Percentiles rank a stretch among this genome's conserved stretches.
Conservation (phyloP, 2,888 invertebrate genomes). For the Andrena camellia region DNA sequence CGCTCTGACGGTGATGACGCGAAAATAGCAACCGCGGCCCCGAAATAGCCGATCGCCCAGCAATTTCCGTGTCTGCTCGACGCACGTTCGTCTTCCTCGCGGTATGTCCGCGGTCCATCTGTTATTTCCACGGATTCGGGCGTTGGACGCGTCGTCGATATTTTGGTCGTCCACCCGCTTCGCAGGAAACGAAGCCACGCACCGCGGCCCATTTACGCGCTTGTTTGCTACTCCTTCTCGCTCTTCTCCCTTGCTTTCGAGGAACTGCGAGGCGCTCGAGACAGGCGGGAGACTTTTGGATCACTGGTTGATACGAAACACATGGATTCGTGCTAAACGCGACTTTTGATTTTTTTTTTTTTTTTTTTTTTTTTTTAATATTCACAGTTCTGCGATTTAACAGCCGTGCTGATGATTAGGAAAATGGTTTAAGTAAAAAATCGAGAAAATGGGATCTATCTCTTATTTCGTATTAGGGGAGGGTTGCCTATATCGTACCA, state of each 20-base stretch:
- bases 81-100: conserved; percentile 8
- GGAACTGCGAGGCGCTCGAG: background rate
- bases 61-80: conserved; percentile 58
- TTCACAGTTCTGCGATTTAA: too few relatives aligned
- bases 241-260: background rate
- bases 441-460: too few relatives aligned
- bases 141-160: conserved; percentile 48
- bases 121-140: conserved; percentile 45
- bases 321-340: too few relatives aligned
- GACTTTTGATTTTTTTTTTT: too few relatives aligned
- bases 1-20: conserved; percentile 49
- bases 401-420: too few relatives aligned
- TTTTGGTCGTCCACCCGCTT: conserved; percentile 32
- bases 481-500: too few relatives aligned
- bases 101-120: conserved; percentile 32
- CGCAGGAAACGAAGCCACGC: background rate
- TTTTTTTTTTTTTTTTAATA: too few relatives aligned
- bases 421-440: too few relatives aligned
- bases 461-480: too few relatives aligned
- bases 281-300: background rate
- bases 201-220: background rate
- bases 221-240: background rate
- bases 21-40: conserved; percentile 52
- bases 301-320: too few relatives aligned
- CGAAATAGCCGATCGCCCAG: conserved; percentile 51